A percentile compares a stretch with the other conserved stretches of the same genome.
Conservation (phyloP, 2,888 invertebrate genomes). For the Xestia xanthographa region DNA sequence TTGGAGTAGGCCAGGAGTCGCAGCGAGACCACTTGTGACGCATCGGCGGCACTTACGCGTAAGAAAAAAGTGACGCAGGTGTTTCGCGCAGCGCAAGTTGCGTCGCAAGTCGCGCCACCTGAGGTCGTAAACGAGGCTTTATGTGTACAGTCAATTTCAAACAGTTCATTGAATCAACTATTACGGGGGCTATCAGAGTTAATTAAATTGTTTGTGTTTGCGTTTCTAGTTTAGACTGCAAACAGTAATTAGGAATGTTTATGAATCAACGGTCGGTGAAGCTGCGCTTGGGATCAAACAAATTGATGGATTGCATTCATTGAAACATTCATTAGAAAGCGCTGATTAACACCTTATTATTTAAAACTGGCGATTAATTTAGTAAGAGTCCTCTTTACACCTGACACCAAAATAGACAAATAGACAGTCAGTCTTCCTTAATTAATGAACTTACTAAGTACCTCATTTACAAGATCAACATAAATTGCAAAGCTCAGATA, state of each 20-base stretch:
- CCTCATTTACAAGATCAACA: constrained; percentile 36
- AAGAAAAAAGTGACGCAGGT: background rate
- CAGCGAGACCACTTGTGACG: background rate
- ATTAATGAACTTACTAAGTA: constrained; percentile 18
- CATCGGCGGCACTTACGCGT: background rate
- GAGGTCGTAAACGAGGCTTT: background rate
- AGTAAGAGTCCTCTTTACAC: background rate
- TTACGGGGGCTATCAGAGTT: constrained; percentile 30
- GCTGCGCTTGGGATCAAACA: constrained; percentile 10
- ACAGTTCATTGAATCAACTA: constrained; percentile 40
- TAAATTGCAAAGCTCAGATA: constrained; percentile 43
- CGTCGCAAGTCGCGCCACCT: background rate
- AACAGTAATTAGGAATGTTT: constrained; percentile 39
- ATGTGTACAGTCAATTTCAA: constrained; percentile 27
- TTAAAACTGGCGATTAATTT: background rate
- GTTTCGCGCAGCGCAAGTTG: background rate
- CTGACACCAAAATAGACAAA: background rate
- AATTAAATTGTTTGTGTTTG: constrained; percentile 51
- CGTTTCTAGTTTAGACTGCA: constrained; percentile 35
- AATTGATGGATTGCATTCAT: constrained; percentile 2
- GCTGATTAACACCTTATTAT: background rate
- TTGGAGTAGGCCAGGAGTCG: background rate
- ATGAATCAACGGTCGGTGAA: constrained; percentile 16
- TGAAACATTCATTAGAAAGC: background rate
- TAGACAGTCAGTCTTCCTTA: background rate